Conservation (phyloP, 2,888 invertebrate species). For the Meta bourneti region DNA sequence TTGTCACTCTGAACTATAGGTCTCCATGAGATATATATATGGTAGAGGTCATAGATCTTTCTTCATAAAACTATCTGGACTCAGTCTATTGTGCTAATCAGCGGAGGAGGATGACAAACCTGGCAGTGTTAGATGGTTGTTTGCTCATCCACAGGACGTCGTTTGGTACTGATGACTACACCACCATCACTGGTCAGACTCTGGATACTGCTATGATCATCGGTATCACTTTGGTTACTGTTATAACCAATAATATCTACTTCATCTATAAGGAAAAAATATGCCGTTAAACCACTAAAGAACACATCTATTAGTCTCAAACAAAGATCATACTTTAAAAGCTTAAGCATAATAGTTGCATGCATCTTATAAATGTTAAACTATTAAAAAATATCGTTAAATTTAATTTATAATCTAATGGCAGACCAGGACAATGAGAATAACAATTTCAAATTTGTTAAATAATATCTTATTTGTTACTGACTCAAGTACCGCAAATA, state of each 20-base stretch:
- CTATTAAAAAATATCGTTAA: not conserved
- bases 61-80: slow-evolving; percentile 72
- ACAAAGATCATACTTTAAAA: not conserved
- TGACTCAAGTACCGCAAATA: too few relatives aligned
- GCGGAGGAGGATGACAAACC: slow-evolving; percentile 76
- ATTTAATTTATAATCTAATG: too few relatives aligned
- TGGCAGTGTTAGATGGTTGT: slow-evolving; percentile 76
- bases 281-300: too few relatives aligned
- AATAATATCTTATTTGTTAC: too few relatives aligned
- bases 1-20: slow-evolving; percentile 58
- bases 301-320: too few relatives aligned
- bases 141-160: slow-evolving; percentile 84
- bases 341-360: not conserved
- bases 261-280: slow-evolving; percentile 84
- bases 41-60: slow-evolving; percentile 39
- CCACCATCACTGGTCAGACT: slow-evolving; percentile 87
- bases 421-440: too few relatives aligned
- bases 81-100: slow-evolving; percentile 77
- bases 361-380: not conserved
- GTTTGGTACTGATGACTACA: slow-evolving; percentile 86
- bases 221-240: slow-evolving; percentile 89
- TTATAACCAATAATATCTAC: slow-evolving; percentile 93
- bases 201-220: slow-evolving; percentile 88
- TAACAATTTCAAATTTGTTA: too few relatives aligned
- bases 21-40: slow-evolving; percentile 58